These are phyloP conservation scores for Pelvicachromis taeniatus DNA, from an alignment of 2,113 vertebrate genomes.

Conservation along the genomic window DNA sequence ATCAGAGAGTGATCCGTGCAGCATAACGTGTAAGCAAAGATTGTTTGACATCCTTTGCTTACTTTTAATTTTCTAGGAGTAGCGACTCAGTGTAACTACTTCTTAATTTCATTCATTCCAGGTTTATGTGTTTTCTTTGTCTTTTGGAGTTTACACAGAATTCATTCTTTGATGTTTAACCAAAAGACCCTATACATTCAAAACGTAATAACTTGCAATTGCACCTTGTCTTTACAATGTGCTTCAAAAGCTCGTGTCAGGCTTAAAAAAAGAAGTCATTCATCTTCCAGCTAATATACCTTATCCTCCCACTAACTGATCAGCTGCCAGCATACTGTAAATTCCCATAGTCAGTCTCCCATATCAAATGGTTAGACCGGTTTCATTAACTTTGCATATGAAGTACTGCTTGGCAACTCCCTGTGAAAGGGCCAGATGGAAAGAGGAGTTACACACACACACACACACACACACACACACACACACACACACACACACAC, in stretches of 20 bases:
- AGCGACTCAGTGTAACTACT: neutral
- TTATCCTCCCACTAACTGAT: slow-evolving; percentile 6
- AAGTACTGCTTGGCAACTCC: neutral
- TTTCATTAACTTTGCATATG: neutral
- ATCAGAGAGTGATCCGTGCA: neutral
- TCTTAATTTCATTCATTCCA: neutral
- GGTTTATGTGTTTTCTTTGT: neutral
- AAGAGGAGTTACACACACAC: neutral
- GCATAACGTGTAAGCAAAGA: no score
- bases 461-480: no score
- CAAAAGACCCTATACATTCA: neutral
- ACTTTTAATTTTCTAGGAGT: neutral
- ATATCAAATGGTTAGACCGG: neutral
- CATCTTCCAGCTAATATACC: neutral
- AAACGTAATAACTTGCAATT: neutral
- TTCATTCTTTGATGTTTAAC: neutral
- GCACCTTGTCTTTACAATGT: neutral
- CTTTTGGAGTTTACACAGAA: neutral
- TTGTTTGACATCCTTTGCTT: neutral
- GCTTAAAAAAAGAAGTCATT: neutral
- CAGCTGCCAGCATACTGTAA: slow-evolving; percentile 10
- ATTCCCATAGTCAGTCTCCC: slow-evolving; percentile 25
- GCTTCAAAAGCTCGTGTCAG: neutral
- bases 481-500: no score
- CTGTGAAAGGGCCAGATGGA: neutral